Base-by-base conservation (phyloP, 2,888 invertebrate genomes). In the Hypomecis punctinalis region DNA sequence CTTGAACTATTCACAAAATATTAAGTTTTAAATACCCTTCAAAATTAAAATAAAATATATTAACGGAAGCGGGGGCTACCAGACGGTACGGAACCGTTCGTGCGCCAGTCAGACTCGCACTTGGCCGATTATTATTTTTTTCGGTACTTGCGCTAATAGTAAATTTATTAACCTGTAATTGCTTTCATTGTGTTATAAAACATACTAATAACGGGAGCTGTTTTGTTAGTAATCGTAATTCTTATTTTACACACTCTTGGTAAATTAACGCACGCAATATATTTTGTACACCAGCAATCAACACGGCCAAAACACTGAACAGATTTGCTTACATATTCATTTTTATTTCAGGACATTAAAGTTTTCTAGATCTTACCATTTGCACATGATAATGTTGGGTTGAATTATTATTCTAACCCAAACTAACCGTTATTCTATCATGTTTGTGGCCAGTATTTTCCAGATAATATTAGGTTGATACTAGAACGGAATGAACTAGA, bases 171-270 rank as follows among this genome's bases (percentile, higher is more conserved):
- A 2, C 6, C n/a, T 5, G 35, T 48, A 48, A 36, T 35, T n/a
- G 7, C 6, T 36, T 36, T 39, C 6, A 13, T 39, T 5, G 39
- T 5, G 10, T 9, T n/a, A 6, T 7, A 51, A 51, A 51, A 11
- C 11, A 51, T 8, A 61, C 46, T 43, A 43, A 61, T 52, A 11
- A 36, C 40, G 4, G 9, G 23, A 55, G 8, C 35, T 40, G 49
- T 63, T 61, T 45, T 47, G 55, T 43, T 60, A 57, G 46, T 52
- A 47, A 48, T n/a, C 63, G 52, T 68, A 64, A 73, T 65, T 75
- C 62, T 68, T 70, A 53, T 68, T 76, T 76, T 70, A 78, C 69
- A 66, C 52, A 70, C 56, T 73, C 51, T 67, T 69, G 60, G 64
- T 69, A 74, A 65, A 76, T 70, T 67, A 70, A 51, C 63, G 63